Evolutionary conservation across 2,888 invertebrate genomes (phyloP).

Genomic region (Pandemis heparana): DNA sequence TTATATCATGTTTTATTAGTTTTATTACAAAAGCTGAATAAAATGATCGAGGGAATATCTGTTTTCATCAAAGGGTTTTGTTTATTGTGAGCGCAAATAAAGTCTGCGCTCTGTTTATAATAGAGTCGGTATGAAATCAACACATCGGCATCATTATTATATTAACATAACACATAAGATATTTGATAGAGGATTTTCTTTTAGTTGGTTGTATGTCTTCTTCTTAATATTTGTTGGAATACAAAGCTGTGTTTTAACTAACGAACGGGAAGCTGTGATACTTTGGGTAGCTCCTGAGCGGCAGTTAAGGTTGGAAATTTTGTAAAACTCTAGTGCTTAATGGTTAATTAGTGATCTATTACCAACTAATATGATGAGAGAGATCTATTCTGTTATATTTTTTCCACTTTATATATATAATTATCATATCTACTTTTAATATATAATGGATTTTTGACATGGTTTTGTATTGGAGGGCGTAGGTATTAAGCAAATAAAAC

Average conservation of each 20-base stretch:
- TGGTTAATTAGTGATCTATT: too few relatives aligned
- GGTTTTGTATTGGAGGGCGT: too few relatives aligned
- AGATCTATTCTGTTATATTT: too few relatives aligned
- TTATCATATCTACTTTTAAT: too few relatives aligned
- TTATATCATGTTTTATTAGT: conserved; percentile 37
- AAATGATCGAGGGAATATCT: conserved; percentile 34
- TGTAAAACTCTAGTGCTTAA: too few relatives aligned
- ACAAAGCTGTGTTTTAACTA: not conserved
- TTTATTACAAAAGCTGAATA: conserved; percentile 30
- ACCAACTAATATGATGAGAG: too few relatives aligned
- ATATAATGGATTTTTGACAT: too few relatives aligned
- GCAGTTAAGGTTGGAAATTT: not conserved
- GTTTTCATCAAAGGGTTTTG: conserved; percentile 41
- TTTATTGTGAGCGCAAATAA: conserved; percentile 37
- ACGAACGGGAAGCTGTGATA: not conserved
- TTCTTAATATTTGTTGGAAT: not conserved
- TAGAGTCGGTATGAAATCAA: conserved; percentile 38
- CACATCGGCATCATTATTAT: conserved; percentile 35
- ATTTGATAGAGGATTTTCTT: conserved; percentile 3
- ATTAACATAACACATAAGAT: conserved; percentile 26
- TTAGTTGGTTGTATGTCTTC: not conserved
- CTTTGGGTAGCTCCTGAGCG: not conserved
- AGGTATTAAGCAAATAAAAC: too few relatives aligned
- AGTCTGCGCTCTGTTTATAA: conserved; percentile 39
- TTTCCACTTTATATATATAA: too few relatives aligned